phyloP scores from a whole-genome alignment of 2,113 vertebrate genomes.

The Myiagra hebetior region DNA sequence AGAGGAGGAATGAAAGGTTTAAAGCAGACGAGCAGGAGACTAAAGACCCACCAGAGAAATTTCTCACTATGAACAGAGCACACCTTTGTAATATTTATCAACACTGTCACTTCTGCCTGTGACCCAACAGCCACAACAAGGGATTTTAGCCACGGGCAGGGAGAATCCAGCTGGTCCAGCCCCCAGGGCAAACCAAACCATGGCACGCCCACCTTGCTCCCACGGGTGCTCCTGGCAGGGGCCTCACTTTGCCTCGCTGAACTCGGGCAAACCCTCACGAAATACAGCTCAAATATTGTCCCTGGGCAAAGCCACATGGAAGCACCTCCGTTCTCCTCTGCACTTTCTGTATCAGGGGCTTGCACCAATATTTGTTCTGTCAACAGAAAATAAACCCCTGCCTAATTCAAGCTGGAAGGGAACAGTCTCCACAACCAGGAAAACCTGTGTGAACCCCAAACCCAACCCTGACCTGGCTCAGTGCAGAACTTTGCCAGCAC shows the following conservation, averaged over 20 bases:
- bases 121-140: neutral
- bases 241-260: neutral
- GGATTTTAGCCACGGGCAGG: neutral
- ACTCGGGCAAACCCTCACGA: neutral
- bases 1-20: neutral
- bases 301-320: neutral
- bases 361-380: neutral
- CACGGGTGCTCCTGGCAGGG: neutral
- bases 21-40: neutral
- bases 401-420: neutral
- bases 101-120: neutral
- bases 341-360: neutral
- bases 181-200: neutral
- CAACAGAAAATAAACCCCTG: neutral
- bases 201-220: neutral
- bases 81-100: neutral
- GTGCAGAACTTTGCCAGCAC: neutral
- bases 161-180: neutral
- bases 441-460: fast-evolving
- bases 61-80: neutral
- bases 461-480: neutral
- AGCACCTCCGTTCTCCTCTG: neutral
- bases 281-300: fast-evolving
- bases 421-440: neutral
- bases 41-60: neutral